A percentile compares a stretch with the other conserved stretches of the same genome.
phyloP scores from a whole-genome alignment of 2,888 invertebrate species.

The Nebria salina region DNA sequence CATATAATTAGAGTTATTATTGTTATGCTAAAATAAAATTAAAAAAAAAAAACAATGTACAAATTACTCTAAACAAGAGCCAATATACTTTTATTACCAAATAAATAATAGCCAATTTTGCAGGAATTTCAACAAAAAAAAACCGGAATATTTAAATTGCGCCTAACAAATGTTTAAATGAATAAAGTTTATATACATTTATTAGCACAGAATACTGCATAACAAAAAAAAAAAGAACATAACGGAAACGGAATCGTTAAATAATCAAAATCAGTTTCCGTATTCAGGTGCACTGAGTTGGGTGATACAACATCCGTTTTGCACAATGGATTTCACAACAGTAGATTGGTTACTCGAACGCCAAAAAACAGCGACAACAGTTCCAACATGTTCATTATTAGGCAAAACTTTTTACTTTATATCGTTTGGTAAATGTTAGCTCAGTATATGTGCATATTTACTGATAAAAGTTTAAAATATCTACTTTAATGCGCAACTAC shows the following conservation, averaged over 20 bases:
- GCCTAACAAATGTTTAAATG: neutral
- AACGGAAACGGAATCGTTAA: slow-evolving; percentile 15
- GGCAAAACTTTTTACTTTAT: too few species aligned
- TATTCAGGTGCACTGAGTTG: slow-evolving; percentile 29
- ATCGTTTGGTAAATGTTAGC: too few species aligned
- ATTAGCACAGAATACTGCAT: neutral
- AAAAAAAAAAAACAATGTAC: neutral
- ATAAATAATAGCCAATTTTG: neutral
- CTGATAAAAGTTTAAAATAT: too few species aligned
- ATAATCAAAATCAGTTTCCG: slow-evolving; percentile 11
- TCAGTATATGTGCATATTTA: too few species aligned
- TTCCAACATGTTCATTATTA: neutral
- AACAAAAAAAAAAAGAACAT: neutral
- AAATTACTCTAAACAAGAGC: neutral
- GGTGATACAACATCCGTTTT: slow-evolving; percentile 30
- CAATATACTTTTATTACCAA: neutral
- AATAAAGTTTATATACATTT: neutral
- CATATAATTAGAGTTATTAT: too few species aligned
- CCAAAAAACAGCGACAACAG: neutral
- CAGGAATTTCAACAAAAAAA: neutral
- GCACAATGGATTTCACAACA: slow-evolving; percentile 17
- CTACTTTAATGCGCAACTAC: too few species aligned
- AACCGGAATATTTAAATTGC: neutral
- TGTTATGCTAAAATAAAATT: neutral
- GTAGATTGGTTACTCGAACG: neutral